phyloP scores from a whole-genome alignment of 64 coral and sea anemone species.

The Anthopleura sola region DNA sequence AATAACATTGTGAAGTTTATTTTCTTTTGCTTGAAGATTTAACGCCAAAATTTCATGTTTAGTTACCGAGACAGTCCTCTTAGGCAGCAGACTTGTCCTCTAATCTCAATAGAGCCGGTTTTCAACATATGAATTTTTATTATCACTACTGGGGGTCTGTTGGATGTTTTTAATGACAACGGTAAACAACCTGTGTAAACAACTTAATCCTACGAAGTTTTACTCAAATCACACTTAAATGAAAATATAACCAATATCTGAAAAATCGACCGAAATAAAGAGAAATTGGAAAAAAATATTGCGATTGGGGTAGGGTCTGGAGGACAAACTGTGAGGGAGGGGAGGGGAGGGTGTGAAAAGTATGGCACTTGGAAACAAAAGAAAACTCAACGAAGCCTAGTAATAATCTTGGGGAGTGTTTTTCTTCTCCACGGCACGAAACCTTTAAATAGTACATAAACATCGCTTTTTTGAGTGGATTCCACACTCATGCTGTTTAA shows the following conservation, averaged over 20 bases:
- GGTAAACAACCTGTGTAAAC: constrained; percentile 1
- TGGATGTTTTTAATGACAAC: background rate
- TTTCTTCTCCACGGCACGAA: background rate
- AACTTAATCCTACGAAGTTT: background rate
- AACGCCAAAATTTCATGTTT: no score
- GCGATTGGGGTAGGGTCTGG: background rate
- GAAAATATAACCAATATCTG: background rate
- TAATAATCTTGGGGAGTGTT: background rate
- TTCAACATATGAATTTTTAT: no score
- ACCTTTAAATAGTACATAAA: background rate
- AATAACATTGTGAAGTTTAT: no score
- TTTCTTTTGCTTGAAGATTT: no score
- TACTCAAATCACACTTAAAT: background rate
- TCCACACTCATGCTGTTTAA: background rate
- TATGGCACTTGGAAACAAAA: background rate
- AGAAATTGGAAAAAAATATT: no score
- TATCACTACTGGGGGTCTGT: background rate
- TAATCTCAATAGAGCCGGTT: no score
- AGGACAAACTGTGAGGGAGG: background rate
- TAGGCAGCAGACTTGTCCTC: no score
- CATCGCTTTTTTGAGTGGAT: background rate
- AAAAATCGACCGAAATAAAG: no score
- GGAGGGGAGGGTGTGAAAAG: background rate
- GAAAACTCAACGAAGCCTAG: background rate
- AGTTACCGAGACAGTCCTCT: no score